These are phyloP conservation scores for Phoenicopterus ruber DNA, from an alignment of 2,113 vertebrate species.

Conservation along the genomic window DNA sequence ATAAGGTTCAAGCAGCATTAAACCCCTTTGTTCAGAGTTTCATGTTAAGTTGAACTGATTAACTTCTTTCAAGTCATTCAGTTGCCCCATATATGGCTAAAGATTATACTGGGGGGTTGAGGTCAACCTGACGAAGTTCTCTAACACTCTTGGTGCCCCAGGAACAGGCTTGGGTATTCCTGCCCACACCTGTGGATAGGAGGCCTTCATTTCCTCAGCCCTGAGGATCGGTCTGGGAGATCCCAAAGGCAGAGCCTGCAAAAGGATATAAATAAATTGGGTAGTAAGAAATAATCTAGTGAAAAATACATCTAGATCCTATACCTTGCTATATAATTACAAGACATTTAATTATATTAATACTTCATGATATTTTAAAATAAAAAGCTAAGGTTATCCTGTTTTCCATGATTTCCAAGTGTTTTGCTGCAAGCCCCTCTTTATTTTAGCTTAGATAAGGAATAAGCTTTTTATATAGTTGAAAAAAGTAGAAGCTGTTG, in stretches of 20 bases:
- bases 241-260: background rate
- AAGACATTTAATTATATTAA: background rate
- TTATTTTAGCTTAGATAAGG: background rate
- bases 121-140: background rate
- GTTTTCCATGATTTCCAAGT: background rate
- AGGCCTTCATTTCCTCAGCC: background rate
- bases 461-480: background rate
- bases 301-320: background rate
- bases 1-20: background rate
- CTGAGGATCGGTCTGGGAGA: background rate
- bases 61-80: background rate
- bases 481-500: background rate
- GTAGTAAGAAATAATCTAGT: background rate
- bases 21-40: background rate
- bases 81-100: background rate
- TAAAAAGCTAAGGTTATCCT: background rate
- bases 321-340: background rate
- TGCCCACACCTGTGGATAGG: background rate
- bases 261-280: background rate
- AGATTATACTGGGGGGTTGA: background rate
- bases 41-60: background rate
- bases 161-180: background rate
- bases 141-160: background rate
- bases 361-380: background rate
- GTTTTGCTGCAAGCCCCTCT: background rate